A percentile compares a stretch with the other conserved stretches of the same genome.
These are phyloP conservation scores for Plectrocnemia conspersa DNA, from an alignment of 1,140 invertebrate species.

Conservation along the genomic window DNA sequence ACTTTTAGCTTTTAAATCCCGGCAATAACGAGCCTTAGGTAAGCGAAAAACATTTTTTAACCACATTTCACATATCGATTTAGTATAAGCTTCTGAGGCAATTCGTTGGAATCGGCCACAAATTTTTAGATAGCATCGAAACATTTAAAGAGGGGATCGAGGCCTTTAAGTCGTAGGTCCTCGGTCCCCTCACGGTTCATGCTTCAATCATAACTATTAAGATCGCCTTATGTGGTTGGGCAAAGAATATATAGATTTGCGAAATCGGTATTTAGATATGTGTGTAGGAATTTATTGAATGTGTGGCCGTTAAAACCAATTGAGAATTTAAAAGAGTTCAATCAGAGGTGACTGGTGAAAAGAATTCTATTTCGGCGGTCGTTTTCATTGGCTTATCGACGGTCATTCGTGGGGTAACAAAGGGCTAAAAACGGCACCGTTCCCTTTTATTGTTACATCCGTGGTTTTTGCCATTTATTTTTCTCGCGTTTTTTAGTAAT, in stretches of 20 bases:
- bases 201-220: background rate
- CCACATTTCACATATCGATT: too few relatives aligned
- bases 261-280: background rate
- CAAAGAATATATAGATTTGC: background rate
- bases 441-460: conserved; percentile 29
- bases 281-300: background rate
- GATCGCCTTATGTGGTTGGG: too few relatives aligned
- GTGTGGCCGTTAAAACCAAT: background rate
- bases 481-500: conserved; percentile 30
- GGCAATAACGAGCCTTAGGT: too few relatives aligned
- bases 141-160: conserved; percentile 10
- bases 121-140: conserved; percentile 14
- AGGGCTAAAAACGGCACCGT: conserved; percentile 24
- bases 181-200: conserved; percentile 1
- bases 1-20: too few relatives aligned
- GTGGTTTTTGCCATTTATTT: conserved; percentile 20
- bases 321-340: background rate
- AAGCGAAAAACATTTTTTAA: too few relatives aligned
- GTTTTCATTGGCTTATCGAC: conserved; percentile 32
- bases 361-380: conserved; percentile 5
- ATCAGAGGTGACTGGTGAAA: background rate
- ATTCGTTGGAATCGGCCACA: conserved; percentile 6
- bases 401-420: conserved; percentile 25
- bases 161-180: conserved; percentile 4
- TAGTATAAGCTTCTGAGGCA: too few relatives aligned